phyloP scores from a whole-genome alignment of 2,797 vertebrate genomes.

The Clarias pachynema region DNA sequence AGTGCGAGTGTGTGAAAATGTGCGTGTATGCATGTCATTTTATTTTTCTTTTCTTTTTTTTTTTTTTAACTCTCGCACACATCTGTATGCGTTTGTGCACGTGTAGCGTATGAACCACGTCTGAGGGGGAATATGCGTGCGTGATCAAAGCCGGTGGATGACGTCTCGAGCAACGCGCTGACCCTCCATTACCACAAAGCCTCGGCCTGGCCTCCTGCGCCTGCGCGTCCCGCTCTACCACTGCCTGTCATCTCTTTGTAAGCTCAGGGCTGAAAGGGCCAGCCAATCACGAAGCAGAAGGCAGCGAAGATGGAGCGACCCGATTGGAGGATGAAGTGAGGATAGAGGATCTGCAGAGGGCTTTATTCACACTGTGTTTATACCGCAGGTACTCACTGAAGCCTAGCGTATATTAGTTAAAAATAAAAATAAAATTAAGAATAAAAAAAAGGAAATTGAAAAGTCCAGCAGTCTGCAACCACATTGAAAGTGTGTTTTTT shows the following conservation, averaged over 20 bases:
- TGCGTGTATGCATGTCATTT: constrained; percentile 6
- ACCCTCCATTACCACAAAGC: constrained; percentile 61
- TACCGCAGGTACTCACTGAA: constrained; percentile 34
- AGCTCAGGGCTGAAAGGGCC: constrained; percentile 61
- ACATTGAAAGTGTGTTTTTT: background rate
- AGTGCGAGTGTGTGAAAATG: constrained; percentile 65
- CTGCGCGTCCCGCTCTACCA: constrained; percentile 64
- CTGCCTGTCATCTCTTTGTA: constrained; percentile 64
- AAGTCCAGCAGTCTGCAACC: background rate
- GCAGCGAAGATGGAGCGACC: constrained; percentile 53
- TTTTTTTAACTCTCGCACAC: background rate
- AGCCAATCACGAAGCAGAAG: constrained; percentile 68
- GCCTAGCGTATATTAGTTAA: background rate
- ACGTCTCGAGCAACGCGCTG: constrained; percentile 52
- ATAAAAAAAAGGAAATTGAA: background rate
- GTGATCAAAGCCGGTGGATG: constrained; percentile 41
- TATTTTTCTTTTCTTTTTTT: background rate
- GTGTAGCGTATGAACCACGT: background rate
- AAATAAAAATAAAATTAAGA: background rate
- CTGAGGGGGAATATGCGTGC: constrained; percentile 38
- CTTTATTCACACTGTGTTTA: constrained; percentile 43
- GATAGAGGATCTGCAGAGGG: constrained; percentile 57
- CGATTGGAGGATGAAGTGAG: constrained; percentile 64
- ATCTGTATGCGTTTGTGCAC: background rate
- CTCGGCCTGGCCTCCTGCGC: constrained; percentile 52